phyloP scores from a whole-genome alignment of 2,888 invertebrate species.

The Coenonympha arcania region DNA sequence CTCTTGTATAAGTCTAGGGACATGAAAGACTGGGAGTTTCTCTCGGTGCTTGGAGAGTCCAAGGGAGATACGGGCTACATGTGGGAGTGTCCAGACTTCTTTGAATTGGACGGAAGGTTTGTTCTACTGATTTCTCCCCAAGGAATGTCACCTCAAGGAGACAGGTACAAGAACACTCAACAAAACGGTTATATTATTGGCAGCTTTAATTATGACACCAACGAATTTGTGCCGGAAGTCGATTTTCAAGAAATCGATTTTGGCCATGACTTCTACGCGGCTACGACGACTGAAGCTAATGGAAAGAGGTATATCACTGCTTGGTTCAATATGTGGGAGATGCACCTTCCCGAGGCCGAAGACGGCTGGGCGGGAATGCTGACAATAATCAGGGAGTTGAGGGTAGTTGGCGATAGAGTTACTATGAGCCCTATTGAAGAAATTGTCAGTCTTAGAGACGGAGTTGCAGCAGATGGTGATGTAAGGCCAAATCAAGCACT shows the following conservation, averaged over 20 bases:
- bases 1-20: slow-evolving; percentile 59
- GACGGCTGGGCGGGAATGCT: slow-evolving; percentile 66
- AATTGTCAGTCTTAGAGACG: slow-evolving; percentile 43
- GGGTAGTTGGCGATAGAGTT: slow-evolving; percentile 43
- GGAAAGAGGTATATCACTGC: slow-evolving; percentile 53
- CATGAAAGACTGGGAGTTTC: slow-evolving; percentile 54
- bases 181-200: slow-evolving; percentile 67
- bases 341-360: slow-evolving; percentile 47
- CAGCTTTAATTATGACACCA: slow-evolving; percentile 55
- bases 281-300: slow-evolving; percentile 53
- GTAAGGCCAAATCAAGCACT: slow-evolving; percentile 33
- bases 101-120: slow-evolving; percentile 58
- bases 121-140: slow-evolving; percentile 64
- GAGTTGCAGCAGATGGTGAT: slow-evolving; percentile 34
- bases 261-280: slow-evolving; percentile 68
- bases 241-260: slow-evolving; percentile 63
- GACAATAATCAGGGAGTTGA: slow-evolving; percentile 58
- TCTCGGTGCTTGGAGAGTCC: slow-evolving; percentile 54
- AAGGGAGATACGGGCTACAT: slow-evolving; percentile 56
- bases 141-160: slow-evolving; percentile 54
- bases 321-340: slow-evolving; percentile 69
- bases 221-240: slow-evolving; percentile 49
- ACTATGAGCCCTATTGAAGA: slow-evolving; percentile 52
- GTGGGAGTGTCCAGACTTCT: slow-evolving; percentile 74
- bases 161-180: slow-evolving; percentile 55